Base-by-base conservation (phyloP, 2,113 vertebrate genomes). In the Cercopithecus mona region DNA sequence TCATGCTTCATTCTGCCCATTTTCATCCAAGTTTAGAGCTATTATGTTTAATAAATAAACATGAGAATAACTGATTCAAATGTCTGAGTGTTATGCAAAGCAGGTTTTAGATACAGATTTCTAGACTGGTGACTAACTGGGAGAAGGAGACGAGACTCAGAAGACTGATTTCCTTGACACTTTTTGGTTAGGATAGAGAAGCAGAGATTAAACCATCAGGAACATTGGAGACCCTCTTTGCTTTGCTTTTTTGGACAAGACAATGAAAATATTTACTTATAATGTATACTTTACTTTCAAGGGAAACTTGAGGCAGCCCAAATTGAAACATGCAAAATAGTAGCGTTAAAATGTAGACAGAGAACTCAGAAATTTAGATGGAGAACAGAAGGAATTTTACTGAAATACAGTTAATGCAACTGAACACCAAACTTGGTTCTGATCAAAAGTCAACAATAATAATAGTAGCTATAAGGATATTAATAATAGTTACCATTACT, bases 1-100 rank as follows among this genome's bases (percentile, higher is more conserved):
- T 89, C 40, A 27, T 92, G 59, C 55, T 96, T 88, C 35, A 57
- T 88, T 88, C 43, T 97, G 13, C 18, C 70, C 52, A 70, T 92
- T 95, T 95, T 57, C 35, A 68, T 91, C 11, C 55, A 95, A 70
- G 16, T 90, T 95, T 57, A 96, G 76, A 68, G 32, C 48, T 95
- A 50, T 48, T 59, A 66, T 40, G 35, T 90, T 76, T 92, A 95
- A 83, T 88, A 90, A 94, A 90, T 89, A 90, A 83, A 73, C 30
- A 48, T 43, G 78, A 70, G 68, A 88, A 59, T 79, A 86, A 83
- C 40, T 61, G 66, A 88, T 78, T 92, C 72, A 94, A 93, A 92
- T 80, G 61, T 93, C 25, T 93, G 57, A 79, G 22, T 94, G 30
- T 81, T 94, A 93, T 14, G 6, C 10, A 68, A 94, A 87, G 32